Evolutionary conservation across 2,113 vertebrate genomes (phyloP).

Genomic region (Ptilonorhynchus violaceus): DNA sequence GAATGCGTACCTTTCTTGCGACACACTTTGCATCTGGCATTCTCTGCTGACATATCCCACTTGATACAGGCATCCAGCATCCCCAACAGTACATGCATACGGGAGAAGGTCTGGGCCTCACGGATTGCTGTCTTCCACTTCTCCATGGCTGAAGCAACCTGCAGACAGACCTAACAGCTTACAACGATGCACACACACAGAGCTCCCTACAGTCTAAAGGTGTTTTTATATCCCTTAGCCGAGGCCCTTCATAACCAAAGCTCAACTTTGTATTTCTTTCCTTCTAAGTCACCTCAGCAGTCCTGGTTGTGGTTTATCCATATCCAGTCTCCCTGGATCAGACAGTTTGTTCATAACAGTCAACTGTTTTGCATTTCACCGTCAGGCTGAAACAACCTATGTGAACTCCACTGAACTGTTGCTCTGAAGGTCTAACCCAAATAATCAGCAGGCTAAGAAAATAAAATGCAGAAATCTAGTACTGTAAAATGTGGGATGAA

Average conservation of each 20-base stretch:
- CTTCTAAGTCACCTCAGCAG: neutral
- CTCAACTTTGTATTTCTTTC: neutral
- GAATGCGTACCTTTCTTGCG: constrained; percentile 87
- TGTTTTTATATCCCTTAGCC: neutral
- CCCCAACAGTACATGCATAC: constrained; percentile 94
- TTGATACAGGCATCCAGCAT: constrained; percentile 98
- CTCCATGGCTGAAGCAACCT: constrained; percentile 94
- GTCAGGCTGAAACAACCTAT: neutral
- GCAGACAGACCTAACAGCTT: constrained; percentile 34
- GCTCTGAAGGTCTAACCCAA: constrained; percentile 33
- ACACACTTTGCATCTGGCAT: constrained; percentile 97
- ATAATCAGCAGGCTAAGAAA: constrained; percentile 23
- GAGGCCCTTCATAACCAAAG: neutral
- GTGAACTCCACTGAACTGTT: neutral
- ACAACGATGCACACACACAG: neutral
- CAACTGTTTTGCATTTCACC: neutral
- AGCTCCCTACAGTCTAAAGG: neutral
- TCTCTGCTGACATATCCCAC: constrained; percentile 99
- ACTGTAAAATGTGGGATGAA: neutral
- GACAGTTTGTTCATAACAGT: neutral
- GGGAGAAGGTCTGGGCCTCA: constrained; percentile 95
- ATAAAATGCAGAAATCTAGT: constrained; percentile 12
- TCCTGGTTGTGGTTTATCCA: neutral
- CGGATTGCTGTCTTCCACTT: constrained; percentile 92
- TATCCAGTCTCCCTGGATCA: neutral